Evolutionary conservation across 2,888 invertebrate genomes (phyloP), one percentile per base, ranked within the genome.

Genomic region (Spilarctia lutea): DNA sequence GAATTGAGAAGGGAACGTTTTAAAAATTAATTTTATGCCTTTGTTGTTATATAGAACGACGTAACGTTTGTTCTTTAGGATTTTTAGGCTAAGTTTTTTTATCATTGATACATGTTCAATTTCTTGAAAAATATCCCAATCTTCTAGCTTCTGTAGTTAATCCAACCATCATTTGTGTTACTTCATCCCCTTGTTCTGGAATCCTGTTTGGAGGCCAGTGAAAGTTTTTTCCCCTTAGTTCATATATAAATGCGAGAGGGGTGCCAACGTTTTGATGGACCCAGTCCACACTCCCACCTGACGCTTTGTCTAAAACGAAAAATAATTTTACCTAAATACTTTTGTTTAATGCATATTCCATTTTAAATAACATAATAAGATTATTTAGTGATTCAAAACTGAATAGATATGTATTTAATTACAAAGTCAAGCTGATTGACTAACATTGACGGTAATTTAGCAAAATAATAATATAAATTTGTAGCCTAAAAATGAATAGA

Each of bases 181-280:
- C 96, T 87, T 97, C 97, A 71, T 96, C 93, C 33, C 96, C 96
- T 80, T 97, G 97, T 75, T 97, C 96, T 65, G 96, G 87, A 78
- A 98, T 98, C 86, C 96, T 96, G 7, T 92, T 91, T 0, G 97
- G 92, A 0, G 98, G 98, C 87, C 98, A 98, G 89, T 96, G 96
- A 79, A 94, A 93, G 39, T 97, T 97, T 0, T 87, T 93, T 71
- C 98, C 98, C 3, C 98, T 94, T 1, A 97, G 94, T 86, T 98
- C 97, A 72, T 97, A 96, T 0, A 97, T 97, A 87, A 96, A 97
- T 0, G 96, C 94, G 68, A 97, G 94, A 0, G 95, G 96, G 0
- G 96, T 96, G 0, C 96, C 96, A 0, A 96, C 91, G 0, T 90
- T 90, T 2, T 95, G 94, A 52, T 97, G 96, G 0, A 96, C 97